phyloP scores from a whole-genome alignment of 2,113 vertebrate species.

The Gallinago paraguaiae region DNA sequence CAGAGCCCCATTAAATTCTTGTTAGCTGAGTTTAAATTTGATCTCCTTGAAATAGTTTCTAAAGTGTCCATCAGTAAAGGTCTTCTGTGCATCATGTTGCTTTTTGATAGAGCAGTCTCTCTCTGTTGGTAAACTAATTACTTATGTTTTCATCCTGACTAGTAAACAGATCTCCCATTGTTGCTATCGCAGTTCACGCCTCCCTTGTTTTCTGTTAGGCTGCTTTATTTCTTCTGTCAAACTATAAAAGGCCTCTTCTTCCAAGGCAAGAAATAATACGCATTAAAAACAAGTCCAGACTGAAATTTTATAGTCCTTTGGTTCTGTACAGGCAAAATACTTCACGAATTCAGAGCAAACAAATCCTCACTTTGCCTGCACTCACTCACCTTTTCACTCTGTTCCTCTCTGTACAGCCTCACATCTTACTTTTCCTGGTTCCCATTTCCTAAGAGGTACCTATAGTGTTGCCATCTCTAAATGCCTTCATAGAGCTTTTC shows the following conservation, averaged over 20 bases:
- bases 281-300: not conserved
- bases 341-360: not conserved
- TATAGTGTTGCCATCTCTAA: not conserved
- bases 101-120: not conserved
- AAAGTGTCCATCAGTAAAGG: not conserved
- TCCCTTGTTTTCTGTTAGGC: not conserved
- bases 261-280: constrained; percentile 19
- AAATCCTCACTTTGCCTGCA: not conserved
- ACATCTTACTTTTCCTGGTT: not conserved
- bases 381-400: not conserved
- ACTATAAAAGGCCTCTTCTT: not conserved
- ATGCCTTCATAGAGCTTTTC: not conserved
- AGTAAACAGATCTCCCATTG: constrained; percentile 31
- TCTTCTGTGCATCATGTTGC: not conserved
- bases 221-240: constrained; percentile 25
- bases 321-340: not conserved
- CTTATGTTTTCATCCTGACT: constrained; percentile 2
- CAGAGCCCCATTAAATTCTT: not conserved
- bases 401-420: not conserved
- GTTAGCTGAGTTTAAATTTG: not conserved
- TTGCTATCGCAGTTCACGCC: not conserved
- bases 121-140: constrained; percentile 27
- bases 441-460: not conserved
- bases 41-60: not conserved
- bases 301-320: not conserved